Percentiles rank a stretch among this genome's conserved stretches.
phyloP scores from a whole-genome alignment of 2,113 vertebrate species.

The Chloropsis hardwickii region DNA sequence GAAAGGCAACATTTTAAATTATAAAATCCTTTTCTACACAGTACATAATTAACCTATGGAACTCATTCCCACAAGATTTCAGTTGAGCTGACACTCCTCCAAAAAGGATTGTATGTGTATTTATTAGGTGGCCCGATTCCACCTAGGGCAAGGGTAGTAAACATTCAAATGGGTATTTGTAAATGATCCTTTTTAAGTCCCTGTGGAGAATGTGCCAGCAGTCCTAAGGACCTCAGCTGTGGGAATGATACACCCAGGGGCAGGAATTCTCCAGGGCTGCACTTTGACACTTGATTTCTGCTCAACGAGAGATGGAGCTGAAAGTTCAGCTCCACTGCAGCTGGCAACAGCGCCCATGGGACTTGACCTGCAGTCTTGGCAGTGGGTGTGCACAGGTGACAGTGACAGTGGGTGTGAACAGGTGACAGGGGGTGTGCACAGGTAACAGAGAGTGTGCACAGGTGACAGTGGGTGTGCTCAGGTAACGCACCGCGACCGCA shows the following conservation, averaged over 20 bases:
- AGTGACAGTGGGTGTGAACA: no score
- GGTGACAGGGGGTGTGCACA: neutral
- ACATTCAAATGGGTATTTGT: neutral
- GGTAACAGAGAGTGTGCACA: neutral
- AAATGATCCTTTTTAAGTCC: neutral
- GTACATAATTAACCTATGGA: neutral
- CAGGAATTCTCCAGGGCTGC: neutral
- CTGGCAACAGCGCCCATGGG: accelerated
- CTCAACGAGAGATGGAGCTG: neutral
- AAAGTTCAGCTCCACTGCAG: neutral
- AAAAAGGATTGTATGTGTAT: neutral
- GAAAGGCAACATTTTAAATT: neutral
- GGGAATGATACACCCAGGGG: neutral
- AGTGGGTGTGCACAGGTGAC: neutral
- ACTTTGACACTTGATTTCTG: neutral
- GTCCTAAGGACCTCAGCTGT: neutral
- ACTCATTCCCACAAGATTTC: neutral
- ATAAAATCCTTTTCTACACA: neutral
- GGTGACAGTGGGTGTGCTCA: no score
- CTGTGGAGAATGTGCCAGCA: neutral
- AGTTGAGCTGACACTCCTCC: neutral
- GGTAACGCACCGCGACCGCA: neutral
- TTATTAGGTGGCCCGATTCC: neutral
- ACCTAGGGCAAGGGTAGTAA: neutral
- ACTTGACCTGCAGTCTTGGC: accelerated